Conservation (phyloP, 2,888 invertebrate species). For the Metalampra italica region DNA sequence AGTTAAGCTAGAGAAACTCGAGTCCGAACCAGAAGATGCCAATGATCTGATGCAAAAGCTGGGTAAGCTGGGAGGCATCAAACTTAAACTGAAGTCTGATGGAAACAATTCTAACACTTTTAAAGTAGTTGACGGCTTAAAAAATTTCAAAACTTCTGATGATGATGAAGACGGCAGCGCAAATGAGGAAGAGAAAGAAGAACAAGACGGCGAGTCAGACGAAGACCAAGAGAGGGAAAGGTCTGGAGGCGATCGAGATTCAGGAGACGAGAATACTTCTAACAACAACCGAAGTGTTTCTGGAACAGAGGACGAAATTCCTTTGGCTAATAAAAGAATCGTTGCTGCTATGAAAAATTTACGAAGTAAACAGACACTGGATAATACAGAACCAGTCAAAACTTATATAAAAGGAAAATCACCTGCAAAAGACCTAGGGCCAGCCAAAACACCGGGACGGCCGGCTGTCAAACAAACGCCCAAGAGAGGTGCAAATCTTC, state of each 20-base stretch:
- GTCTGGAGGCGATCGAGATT: conserved; percentile 38
- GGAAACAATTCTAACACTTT: conserved; percentile 58
- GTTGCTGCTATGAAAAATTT: conserved; percentile 34
- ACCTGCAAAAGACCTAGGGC: conserved; percentile 29
- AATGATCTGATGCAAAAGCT: conserved; percentile 59
- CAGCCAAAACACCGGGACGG: conserved; percentile 35
- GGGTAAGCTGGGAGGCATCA: conserved; percentile 65
- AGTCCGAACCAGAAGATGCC: conserved; percentile 26
- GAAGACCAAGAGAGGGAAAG: conserved; percentile 39
- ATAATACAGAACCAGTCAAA: conserved; percentile 20
- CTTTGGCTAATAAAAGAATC: conserved; percentile 19
- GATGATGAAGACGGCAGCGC: conserved; percentile 53
- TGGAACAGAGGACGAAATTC: conserved; percentile 31
- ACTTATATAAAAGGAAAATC: conserved; percentile 31
- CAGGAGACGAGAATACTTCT: conserved; percentile 20
- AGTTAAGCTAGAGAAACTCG: conserved; percentile 54
- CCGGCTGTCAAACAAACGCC: conserved; percentile 68
- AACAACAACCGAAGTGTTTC: conserved; percentile 33
- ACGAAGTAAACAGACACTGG: conserved; percentile 23
- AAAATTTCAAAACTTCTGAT: conserved; percentile 65
- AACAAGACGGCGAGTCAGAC: conserved; percentile 39
- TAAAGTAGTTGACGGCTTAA: conserved; percentile 67
- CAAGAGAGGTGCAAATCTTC: conserved; percentile 49
- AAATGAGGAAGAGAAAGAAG: conserved; percentile 43
- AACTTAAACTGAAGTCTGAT: conserved; percentile 68